Base-by-base conservation (phyloP, 2,888 invertebrate species). In the Anagyrus pseudococci region DNA sequence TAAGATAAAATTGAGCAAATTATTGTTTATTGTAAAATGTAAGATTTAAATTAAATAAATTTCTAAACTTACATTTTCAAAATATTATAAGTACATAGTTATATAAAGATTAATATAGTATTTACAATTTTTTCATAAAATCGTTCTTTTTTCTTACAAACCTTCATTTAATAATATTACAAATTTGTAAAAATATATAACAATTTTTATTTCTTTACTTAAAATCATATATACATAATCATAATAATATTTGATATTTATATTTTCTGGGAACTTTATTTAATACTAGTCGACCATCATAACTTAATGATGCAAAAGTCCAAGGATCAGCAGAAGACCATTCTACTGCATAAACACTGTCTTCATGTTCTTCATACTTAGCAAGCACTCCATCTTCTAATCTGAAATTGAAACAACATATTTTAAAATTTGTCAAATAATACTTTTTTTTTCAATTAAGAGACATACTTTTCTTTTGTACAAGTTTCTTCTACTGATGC, bases 251-350 rank as follows among this genome's bases (percentile, higher is more conserved):
- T 83, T 94, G 93, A 78, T 96, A 97, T 83, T 98, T 98, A 77
- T 94, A 91, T 73, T 93, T 91, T 66, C 93, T 86, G n/a, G 98
- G 96, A 22, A 98, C 96, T 74, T 92, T 86, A 43, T 96, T 96
- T 40, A 99, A 89, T 50, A 98, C 90, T 19, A 99, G 86, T 52
- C 98, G 84, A 0, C 98, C 99, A 82, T 99, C 99, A 80, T 97
- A 98, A 79, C 97, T 97, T 1, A 98, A 85, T 0, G 98, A 98
- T n/a, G 98, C 98, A 85, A 98, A 98, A 62, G 96, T 91, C 98
- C 98, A 99, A 15, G 98, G 97, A 83, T 99, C 98, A 23, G 94
- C 94, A 22, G 92, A 89, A 66, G 96, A 96, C 98, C 98, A 99
- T 81, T 97, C 97, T 0, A 92, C 94, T 75, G 93, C 92, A 83